Conservation (phyloP, 2,113 vertebrate species). For the Seriola quinqueradiata region DNA sequence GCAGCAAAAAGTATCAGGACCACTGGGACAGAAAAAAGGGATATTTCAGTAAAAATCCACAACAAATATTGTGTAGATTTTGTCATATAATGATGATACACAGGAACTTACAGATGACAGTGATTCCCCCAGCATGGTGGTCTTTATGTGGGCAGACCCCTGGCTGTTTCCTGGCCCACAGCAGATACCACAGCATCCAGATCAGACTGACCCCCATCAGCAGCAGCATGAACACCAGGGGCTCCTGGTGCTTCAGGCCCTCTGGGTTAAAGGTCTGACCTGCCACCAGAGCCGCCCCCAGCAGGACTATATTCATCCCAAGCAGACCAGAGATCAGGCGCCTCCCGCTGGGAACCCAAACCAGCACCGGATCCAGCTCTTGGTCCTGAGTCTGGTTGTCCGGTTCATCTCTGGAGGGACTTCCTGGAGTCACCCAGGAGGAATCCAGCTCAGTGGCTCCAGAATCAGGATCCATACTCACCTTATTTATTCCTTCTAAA, state of each 20-base stretch:
- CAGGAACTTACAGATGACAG: conserved; percentile 72
- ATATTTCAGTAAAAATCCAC: not conserved
- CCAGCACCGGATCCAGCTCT: conserved; percentile 30
- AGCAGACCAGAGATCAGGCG: conserved; percentile 90
- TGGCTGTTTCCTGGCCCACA: conserved; percentile 76
- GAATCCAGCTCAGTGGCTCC: not conserved
- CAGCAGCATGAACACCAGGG: conserved; percentile 86
- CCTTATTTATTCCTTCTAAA: not conserved
- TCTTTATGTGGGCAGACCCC: conserved; percentile 82
- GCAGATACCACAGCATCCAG: conserved; percentile 88
- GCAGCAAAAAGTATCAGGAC: conserved; percentile 88
- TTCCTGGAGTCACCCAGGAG: not conserved
- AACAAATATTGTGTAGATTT: fast-evolving
- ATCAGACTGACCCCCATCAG: conserved; percentile 84
- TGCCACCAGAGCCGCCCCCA: conserved; percentile 89
- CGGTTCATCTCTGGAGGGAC: not conserved
- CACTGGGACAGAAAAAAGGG: conserved; percentile 74
- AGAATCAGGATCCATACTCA: conserved; percentile 27
- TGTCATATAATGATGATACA: not conserved
- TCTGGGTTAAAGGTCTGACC: conserved; percentile 85
- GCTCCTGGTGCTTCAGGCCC: conserved; percentile 80
- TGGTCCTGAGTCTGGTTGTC: not conserved
- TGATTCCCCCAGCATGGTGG: conserved; percentile 86
- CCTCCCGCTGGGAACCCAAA: conserved; percentile 84
- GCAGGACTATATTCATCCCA: conserved; percentile 90